phyloP scores from a whole-genome alignment of 2,888 invertebrate genomes.

The Tachystola acroxantha region DNA sequence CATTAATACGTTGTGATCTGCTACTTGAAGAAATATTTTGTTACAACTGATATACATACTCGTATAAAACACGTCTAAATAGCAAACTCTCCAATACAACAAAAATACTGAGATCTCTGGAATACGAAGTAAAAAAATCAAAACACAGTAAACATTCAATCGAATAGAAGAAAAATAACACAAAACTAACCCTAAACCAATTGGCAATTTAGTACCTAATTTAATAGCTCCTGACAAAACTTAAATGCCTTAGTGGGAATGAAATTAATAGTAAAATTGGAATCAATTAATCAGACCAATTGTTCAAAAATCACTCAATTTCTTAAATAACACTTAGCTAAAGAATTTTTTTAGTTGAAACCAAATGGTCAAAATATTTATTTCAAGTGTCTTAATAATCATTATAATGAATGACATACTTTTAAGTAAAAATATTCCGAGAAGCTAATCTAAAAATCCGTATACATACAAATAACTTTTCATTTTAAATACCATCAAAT shows the following conservation, averaged over 20 bases:
- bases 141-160: conserved; percentile 15
- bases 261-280: conserved; percentile 28
- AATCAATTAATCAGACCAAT: conserved; percentile 24
- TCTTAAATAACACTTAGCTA: no score
- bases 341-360: no score
- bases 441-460: not conserved
- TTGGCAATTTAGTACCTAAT: conserved; percentile 9
- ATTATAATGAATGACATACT: no score
- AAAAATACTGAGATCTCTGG: conserved; percentile 44
- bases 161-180: conserved; percentile 6
- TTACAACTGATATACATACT: no score
- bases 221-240: no score
- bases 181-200: conserved; percentile 11
- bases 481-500: conserved; percentile 21
- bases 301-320: conserved; percentile 8
- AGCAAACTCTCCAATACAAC: conserved; percentile 22
- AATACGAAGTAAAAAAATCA: conserved; percentile 23
- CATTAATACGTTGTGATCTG: no score
- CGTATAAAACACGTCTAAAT: no score
- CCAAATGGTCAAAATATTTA: no score
- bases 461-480: not conserved
- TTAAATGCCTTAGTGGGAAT: conserved; percentile 55
- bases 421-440: no score
- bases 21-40: no score
- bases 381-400: no score